Evolutionary conservation across 2,113 vertebrate genomes (phyloP), one percentile per base, ranked within the genome.

Genomic region (Poeciliopsis retropinna): DNA sequence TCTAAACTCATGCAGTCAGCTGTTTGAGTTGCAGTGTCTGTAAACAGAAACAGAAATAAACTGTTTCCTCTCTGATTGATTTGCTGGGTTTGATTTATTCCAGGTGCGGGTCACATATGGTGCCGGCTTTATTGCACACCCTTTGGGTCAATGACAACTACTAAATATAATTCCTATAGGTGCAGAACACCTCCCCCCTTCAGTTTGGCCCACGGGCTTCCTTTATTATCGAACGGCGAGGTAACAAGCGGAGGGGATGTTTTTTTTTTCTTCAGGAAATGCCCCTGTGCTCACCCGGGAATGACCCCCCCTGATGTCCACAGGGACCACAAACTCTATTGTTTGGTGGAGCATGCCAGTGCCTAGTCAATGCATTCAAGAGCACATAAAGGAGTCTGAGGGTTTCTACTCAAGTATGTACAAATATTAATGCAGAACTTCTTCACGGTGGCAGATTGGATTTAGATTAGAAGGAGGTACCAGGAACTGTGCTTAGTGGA

Each of bases 401-500:
- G 10, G 68, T 47, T 80, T 67, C 67, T 61, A 67, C 41, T 60
- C 60, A 64, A 41, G 71, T 19, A n/a, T 12, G 51, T 75, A 67
- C 78, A 80, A 66, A 82, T 54, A 69, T 63, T 66, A 84, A 76
- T 80, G 73, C 74, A 70, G 87, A 86, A 75, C 75, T 86, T 85
- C 19, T 85, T 72, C 72, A 85, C 87, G 83, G 70, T 51, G 68
- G 73, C 31, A 72, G 74, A 85, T 80, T 78, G 75, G 75, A 85
- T 69, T 70, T 68, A 54, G 64, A 62, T 73, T 81, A 70, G 69
- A 70, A 86, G 81, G 76, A 82, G 85, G 78, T 86, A 76, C 73
- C 82, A 83, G 86, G 85, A 90, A 91, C 77, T 73, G 77, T 75
- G 80, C 83, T 83, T 75, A 80, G 80, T 75, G 79, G 88, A 85